Evolutionary conservation across 2,797 vertebrate species (phyloP), one percentile per base, ranked within the genome.

Genomic region (Coregonus suidteri): DNA sequence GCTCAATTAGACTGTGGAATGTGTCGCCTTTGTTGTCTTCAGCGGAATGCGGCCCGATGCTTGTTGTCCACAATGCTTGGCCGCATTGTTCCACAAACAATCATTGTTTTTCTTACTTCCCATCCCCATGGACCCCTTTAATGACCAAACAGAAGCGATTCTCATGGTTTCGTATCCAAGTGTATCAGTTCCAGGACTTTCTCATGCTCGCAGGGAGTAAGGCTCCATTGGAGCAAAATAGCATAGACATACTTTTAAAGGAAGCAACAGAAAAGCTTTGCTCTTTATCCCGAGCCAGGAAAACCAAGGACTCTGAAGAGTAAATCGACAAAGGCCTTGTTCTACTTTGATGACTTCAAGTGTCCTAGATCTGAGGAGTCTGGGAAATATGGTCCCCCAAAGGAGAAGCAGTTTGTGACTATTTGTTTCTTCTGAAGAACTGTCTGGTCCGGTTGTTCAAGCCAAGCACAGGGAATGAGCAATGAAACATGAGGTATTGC

Each of bases 1-100:
- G 72, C 76, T 86, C 86, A 79, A 82, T 91, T 88, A 90, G 84
- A 82, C 69, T 30, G 73, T 86, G 91, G 91, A 94, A 94, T 93
- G 89, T 83, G 81, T 92, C 71, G 77, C 84, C 83, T 89, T 88
- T 87, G 91, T 93, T 88, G 88, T 86, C 85, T 82, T 79, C 84
- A 62, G 67, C 70, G 91, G 91, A 94, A 92, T 89, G 88, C 74
- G 3, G 81, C 86, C 83, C 6, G 30, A 72, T 75, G 64, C 20
- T 54, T 25, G 80, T 80, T 71, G 16, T 59, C 56, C 59, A 13
- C n/a, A 54, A 72, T 82, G 25, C 54, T 59, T 52, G 4, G 41
- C 41, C 41, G 51, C 78, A 89, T 91, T 90, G 92, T 93, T 89
- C 86, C 82, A 73, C 82, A 83, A 88, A 93, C 85, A 91, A 91